These are phyloP conservation scores for Aquatica leii DNA, from an alignment of 2,888 invertebrate species.

Conservation along the genomic window DNA sequence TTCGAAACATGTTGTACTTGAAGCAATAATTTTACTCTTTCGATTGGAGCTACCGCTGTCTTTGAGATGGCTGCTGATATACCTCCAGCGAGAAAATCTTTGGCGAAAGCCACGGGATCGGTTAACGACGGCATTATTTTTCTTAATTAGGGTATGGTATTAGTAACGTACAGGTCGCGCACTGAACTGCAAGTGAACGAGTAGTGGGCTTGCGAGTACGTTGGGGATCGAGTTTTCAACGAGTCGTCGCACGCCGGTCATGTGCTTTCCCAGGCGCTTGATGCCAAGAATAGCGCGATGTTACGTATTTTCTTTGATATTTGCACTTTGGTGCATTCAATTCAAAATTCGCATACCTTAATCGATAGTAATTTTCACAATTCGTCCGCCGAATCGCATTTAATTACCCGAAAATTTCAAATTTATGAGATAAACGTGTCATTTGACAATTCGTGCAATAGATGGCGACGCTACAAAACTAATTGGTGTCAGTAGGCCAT, in stretches of 20 bases:
- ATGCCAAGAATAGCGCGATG: constrained; percentile 41
- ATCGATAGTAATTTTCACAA: no score
- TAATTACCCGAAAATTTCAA: no score
- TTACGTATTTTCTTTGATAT: constrained; percentile 12
- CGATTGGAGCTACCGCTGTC: constrained; percentile 94
- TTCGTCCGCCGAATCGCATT: no score
- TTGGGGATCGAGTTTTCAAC: background rate
- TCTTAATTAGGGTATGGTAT: constrained; percentile 31
- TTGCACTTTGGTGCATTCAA: constrained; percentile 8
- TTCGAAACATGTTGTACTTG: constrained; percentile 95
- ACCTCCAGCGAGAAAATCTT: constrained; percentile 93
- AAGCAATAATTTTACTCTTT: constrained; percentile 91
- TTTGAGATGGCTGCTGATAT: constrained; percentile 93
- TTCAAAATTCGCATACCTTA: no score
- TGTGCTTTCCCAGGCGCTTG: constrained; percentile 52
- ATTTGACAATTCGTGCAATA: no score
- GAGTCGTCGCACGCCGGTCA: constrained; percentile 48
- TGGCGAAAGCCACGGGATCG: constrained; percentile 86
- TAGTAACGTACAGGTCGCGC: constrained; percentile 62
- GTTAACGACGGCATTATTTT: constrained; percentile 45
- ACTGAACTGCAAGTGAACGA: constrained; percentile 63
- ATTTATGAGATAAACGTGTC: no score
- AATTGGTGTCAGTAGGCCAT: background rate
- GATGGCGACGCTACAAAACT: constrained; percentile 1
- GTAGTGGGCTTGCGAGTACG: background rate